A percentile compares a stretch with the other conserved stretches of the same genome.
Conservation (phyloP, 2,888 invertebrate species). For the Xylota sylvarum region DNA sequence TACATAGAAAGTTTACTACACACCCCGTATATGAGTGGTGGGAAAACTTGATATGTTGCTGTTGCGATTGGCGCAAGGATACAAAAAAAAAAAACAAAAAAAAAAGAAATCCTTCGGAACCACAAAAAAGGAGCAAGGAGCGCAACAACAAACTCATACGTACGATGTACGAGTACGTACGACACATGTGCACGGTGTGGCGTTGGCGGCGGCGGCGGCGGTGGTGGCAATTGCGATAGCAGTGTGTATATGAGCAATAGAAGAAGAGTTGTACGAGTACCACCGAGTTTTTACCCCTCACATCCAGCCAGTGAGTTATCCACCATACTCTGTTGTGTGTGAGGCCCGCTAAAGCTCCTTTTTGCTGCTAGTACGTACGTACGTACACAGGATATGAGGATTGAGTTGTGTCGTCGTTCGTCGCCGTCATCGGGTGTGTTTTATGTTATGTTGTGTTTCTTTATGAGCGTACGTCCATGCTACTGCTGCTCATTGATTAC, state of each 20-base stretch:
- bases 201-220: conserved; percentile 41
- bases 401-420: conserved; percentile 76
- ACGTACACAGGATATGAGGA: conserved; percentile 77
- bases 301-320: conserved; percentile 58
- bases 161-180: conserved; percentile 65
- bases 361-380: conserved; percentile 55
- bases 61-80: conserved; percentile 77
- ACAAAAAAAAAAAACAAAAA: conserved; percentile 52
- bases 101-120: not conserved
- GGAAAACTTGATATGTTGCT: conserved; percentile 77
- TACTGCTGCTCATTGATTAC: conserved; percentile 71
- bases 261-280: conserved; percentile 69
- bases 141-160: conserved; percentile 75
- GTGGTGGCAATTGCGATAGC: conserved; percentile 11
- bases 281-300: conserved; percentile 68
- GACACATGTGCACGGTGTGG: conserved; percentile 68
- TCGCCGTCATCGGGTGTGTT: conserved; percentile 76
- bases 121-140: conserved; percentile 59
- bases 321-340: conserved; percentile 36
- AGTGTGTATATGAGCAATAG: conserved; percentile 62
- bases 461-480: conserved; percentile 74
- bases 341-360: conserved; percentile 73
- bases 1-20: conserved; percentile 77
- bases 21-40: conserved; percentile 76
- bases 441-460: conserved; percentile 77